A percentile compares a stretch with the other conserved stretches of the same genome.
These are phyloP conservation scores for Melanchra persicariae DNA, from an alignment of 2,888 invertebrate genomes.

Conservation along the genomic window DNA sequence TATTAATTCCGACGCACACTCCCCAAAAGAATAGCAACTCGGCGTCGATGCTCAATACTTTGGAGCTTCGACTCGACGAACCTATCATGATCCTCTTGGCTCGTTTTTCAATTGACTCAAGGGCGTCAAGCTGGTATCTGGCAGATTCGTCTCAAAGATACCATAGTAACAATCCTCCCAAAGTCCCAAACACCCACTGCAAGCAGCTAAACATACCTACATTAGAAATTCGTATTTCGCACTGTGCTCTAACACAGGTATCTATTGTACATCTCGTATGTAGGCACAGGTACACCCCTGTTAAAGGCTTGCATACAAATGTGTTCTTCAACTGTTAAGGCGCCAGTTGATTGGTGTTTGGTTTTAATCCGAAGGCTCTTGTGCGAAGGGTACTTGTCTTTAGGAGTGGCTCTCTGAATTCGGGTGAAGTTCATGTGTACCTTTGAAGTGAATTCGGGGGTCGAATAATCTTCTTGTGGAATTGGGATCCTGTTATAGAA, in stretches of 20 bases:
- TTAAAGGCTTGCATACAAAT: conserved; percentile 46
- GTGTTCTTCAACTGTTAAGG: conserved; percentile 17
- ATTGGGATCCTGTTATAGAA: background rate
- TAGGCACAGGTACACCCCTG: background rate
- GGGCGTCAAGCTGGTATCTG: too few relatives aligned
- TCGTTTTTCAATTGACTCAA: too few relatives aligned
- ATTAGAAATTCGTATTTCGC: conserved; percentile 11
- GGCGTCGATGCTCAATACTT: too few relatives aligned
- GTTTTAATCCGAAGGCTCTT: conserved; percentile 19
- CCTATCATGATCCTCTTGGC: too few relatives aligned
- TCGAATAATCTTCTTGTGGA: background rate
- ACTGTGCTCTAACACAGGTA: background rate
- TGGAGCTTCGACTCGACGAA: too few relatives aligned
- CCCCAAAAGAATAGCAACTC: too few relatives aligned
- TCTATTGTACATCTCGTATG: background rate
- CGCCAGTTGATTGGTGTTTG: conserved; percentile 34
- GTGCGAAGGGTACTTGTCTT: background rate
- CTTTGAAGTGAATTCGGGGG: conserved; percentile 9
- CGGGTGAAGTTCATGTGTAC: too few relatives aligned
- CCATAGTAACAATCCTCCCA: background rate
- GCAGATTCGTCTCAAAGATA: too few relatives aligned
- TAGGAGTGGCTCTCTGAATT: conserved; percentile 6
- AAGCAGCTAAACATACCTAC: background rate
- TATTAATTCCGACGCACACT: too few relatives aligned
- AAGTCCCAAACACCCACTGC: background rate